Base-by-base conservation (phyloP, 2,888 invertebrate genomes). In the Caenorhabditis zanzibari region DNA sequence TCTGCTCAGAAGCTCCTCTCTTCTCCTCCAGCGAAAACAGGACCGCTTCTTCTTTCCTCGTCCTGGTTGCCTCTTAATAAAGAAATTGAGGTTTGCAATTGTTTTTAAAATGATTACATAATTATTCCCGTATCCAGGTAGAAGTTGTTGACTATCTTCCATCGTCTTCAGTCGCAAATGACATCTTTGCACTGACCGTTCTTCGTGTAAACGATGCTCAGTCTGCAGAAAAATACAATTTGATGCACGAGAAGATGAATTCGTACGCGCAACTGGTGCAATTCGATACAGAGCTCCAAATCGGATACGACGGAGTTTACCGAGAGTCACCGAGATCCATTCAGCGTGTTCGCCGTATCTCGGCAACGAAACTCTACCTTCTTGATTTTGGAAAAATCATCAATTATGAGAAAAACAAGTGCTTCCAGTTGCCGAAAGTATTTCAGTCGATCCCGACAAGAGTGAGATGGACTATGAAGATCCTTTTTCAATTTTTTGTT, bases 61-160 rank as follows among this genome's bases (percentile, higher is more conserved):
- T 32, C 59, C 7, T 82, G 77, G 82, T 64, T 80, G n/a, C 80
- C 66, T 9, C 64, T 80, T 22, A 80, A 73, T 52, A 66, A 80
- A 19, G 58, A 66, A 1, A 66, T 73, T 7, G 73, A 80, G 49
- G 69, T 71, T 7, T 24, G 19, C 19, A 38, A n/a, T 10, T 41
- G 4, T 7, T 49, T 47, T 2, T 19, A 7, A n/a, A 10, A 1
- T 58, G 2, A 32, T 10, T 6, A 52, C 6, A 22, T 28, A 44
- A 44, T 14, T 61, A 14, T 14, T n/a, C n/a, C n/a, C n/a, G n/a
- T 6, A 49, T 80, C 9, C 59, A 81, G 76, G 68, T 82, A 1
- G 72, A 82, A 54, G 82, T 82, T 44, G 82, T 82, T 44, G 76
- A 82, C 24, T 68, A 72, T 49, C 68, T 82, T n/a, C 82, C 82